Evolutionary conservation across 2,888 invertebrate species (phyloP).

Genomic region (Seladonia tumulorum): DNA sequence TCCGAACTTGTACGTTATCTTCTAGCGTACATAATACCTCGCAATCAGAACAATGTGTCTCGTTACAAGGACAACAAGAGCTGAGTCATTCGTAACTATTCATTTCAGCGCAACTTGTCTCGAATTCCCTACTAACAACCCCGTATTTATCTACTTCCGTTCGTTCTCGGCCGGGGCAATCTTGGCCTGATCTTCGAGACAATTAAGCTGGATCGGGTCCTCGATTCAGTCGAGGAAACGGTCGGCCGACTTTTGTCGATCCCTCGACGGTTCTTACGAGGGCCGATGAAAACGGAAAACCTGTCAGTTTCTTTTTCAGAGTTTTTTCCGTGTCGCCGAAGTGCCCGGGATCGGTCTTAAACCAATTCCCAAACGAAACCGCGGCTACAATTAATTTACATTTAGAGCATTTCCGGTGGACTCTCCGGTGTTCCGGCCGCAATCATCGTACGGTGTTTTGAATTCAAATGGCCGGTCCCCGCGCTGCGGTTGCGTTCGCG

Average conservation of each 20-base stretch:
- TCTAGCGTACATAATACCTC: background rate
- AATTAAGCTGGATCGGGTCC: slow-evolving; percentile 18
- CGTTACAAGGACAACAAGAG: slow-evolving; percentile 1
- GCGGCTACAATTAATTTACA: slow-evolving; percentile 58
- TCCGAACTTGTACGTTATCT: background rate
- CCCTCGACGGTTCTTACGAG: background rate
- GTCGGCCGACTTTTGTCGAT: slow-evolving; percentile 11
- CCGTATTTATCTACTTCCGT: slow-evolving; percentile 9
- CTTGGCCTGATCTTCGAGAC: slow-evolving; percentile 17
- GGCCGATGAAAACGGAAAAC: background rate
- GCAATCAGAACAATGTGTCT: background rate
- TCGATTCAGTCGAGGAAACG: slow-evolving; percentile 3
- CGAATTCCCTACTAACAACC: background rate
- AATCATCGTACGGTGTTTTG: slow-evolving; percentile 33
- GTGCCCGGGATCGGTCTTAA: slow-evolving; percentile 14
- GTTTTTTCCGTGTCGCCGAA: too few relatives aligned
- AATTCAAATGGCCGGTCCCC: slow-evolving; percentile 32
- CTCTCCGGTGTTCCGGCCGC: slow-evolving; percentile 6
- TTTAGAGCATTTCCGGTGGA: slow-evolving; percentile 60
- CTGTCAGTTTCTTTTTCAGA: background rate
- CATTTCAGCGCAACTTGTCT: background rate
- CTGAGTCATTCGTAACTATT: background rate
- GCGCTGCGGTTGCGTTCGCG: slow-evolving; percentile 24
- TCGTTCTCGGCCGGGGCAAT: background rate
- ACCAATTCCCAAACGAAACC: slow-evolving; percentile 47